Conservation (phyloP, 2,888 invertebrate genomes). For the Caenorhabditis sp. region DNA sequence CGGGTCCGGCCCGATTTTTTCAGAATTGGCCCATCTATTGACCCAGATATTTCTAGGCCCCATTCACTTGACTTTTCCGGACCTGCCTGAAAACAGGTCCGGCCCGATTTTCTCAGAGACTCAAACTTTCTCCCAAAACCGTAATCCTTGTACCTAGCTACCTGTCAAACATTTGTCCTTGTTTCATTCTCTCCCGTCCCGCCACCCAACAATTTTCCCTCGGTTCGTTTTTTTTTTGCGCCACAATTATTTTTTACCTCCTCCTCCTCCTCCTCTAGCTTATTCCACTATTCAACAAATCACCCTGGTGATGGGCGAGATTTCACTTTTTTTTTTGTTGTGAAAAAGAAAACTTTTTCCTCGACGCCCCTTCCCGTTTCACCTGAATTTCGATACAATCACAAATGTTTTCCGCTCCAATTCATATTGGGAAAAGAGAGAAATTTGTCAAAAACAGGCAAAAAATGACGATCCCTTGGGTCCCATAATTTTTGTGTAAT, state of each 20-base stretch:
- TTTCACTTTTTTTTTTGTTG: background rate
- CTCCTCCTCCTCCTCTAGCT: background rate
- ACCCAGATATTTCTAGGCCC: too few species aligned
- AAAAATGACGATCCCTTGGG: background rate
- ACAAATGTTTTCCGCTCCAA: background rate
- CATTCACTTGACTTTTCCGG: too few species aligned
- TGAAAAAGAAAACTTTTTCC: background rate
- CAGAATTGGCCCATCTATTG: too few species aligned
- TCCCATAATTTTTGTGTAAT: background rate
- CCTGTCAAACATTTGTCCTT: background rate
- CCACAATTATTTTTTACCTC: background rate
- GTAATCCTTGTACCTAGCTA: background rate
- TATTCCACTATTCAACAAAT: conserved; percentile 2
- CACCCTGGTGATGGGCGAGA: conserved; percentile 1
- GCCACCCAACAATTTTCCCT: conserved; percentile 18
- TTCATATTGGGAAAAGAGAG: background rate
- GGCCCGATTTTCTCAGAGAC: too few species aligned
- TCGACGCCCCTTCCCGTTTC: background rate
- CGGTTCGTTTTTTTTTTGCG: background rate
- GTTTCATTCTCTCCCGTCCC: too few species aligned
- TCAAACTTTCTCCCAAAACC: too few species aligned
- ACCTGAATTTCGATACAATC: background rate
- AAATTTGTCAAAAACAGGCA: background rate
- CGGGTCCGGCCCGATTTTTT: too few species aligned
- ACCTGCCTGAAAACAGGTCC: too few species aligned